phyloP scores from a whole-genome alignment of 1,140 invertebrate genomes.

The Adelges cooleyi region DNA sequence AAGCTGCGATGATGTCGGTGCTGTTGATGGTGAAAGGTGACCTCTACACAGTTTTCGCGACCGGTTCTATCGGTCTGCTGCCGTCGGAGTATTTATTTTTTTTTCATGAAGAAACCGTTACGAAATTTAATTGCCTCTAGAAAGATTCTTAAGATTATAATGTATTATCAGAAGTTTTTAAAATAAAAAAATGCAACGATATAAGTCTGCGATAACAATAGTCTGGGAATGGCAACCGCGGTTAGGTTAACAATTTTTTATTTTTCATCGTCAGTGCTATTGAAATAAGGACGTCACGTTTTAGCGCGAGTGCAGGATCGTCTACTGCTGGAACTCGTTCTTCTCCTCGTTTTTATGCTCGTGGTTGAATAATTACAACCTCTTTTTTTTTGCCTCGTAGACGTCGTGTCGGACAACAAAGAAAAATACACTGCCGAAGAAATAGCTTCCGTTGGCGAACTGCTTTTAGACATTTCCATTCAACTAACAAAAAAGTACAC shows the following conservation, averaged over 20 bases:
- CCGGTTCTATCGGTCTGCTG: constrained; percentile 1
- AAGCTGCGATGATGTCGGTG: neutral
- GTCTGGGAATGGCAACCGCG: too few species aligned
- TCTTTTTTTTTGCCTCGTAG: constrained; percentile 17
- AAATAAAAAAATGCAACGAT: too few species aligned
- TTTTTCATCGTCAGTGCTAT: too few species aligned
- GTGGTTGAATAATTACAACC: too few species aligned
- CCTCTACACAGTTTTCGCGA: neutral
- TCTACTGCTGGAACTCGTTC: too few species aligned
- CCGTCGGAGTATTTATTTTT: neutral
- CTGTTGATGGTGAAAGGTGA: neutral
- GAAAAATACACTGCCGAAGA: constrained; percentile 61
- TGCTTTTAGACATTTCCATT: constrained; percentile 70
- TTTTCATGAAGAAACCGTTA: neutral
- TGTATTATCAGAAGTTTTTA: too few species aligned
- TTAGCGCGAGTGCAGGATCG: too few species aligned
- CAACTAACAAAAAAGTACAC: constrained; percentile 69
- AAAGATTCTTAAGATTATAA: too few species aligned
- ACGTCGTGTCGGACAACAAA: constrained; percentile 16
- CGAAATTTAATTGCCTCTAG: neutral
- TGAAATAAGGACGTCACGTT: too few species aligned
- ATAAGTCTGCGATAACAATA: too few species aligned
- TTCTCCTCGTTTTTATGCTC: too few species aligned
- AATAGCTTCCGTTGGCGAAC: constrained; percentile 68
- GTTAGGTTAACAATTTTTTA: too few species aligned